Evolutionary conservation across 2,113 vertebrate genomes (phyloP).

Genomic region (Muscicapa adusta): DNA sequence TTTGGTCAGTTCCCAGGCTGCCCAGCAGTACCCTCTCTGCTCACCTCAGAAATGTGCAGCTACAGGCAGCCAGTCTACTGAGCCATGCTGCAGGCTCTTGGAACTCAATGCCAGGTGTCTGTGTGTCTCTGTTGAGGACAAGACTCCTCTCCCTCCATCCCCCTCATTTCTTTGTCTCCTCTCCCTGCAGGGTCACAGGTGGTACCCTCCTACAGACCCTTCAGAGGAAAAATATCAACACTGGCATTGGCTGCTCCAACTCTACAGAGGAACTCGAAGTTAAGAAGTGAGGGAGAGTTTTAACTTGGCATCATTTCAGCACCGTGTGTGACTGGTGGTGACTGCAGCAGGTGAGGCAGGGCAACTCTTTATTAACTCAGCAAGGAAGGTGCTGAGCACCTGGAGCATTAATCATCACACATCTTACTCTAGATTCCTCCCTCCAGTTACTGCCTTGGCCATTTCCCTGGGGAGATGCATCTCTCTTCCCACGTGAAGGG

Average conservation of each 20-base stretch:
- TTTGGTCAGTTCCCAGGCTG: not conserved
- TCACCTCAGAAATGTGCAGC: not conserved
- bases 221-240: not conserved
- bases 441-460: not conserved
- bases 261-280: not conserved
- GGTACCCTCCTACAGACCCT: not conserved
- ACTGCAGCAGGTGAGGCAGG: not conserved
- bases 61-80: not conserved
- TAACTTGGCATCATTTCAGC: not conserved
- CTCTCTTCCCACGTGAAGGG: not conserved
- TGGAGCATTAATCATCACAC: not conserved
- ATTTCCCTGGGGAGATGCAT: not conserved
- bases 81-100: accelerated
- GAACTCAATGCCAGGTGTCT: not conserved
- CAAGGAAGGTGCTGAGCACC: not conserved
- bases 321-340: not conserved
- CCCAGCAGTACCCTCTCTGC: not conserved
- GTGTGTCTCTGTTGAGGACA: not conserved
- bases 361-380: not conserved
- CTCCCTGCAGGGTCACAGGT: not conserved
- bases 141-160: not conserved
- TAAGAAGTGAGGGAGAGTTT: not conserved
- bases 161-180: not conserved
- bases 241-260: not conserved
- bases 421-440: not conserved